Evolutionary conservation across 1,140 invertebrate genomes (phyloP).

Genomic region (Scylla paramamosain): DNA sequence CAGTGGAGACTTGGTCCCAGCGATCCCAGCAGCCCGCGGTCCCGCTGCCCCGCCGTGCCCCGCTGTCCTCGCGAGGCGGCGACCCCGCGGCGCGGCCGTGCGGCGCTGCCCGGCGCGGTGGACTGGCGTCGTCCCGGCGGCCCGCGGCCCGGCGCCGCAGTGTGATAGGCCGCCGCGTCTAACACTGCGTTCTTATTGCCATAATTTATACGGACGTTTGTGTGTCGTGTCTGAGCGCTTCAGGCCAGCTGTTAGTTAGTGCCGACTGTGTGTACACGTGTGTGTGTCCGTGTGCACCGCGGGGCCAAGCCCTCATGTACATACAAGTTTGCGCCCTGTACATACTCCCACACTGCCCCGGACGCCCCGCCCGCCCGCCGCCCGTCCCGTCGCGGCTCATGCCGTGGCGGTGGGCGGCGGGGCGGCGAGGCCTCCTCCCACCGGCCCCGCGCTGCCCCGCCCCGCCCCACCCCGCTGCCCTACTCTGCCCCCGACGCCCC

Average conservation of each 20-base stretch:
- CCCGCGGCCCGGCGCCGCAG: background rate
- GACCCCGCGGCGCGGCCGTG: background rate
- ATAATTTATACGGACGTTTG: conserved; percentile 71
- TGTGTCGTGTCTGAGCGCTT: conserved; percentile 56
- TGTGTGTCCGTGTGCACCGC: conserved; percentile 61
- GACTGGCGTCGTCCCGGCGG: background rate
- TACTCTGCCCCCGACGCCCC: background rate
- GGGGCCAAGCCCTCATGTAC: conserved; percentile 61
- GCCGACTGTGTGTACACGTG: conserved; percentile 49
- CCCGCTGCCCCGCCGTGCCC: background rate
- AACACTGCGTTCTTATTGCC: conserved; percentile 65
- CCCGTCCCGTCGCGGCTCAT: background rate
- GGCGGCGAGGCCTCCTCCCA: background rate
- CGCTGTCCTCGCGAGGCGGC: background rate
- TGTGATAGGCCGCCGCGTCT: conserved; percentile 59
- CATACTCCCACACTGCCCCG: conserved; percentile 52
- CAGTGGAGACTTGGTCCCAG: background rate
- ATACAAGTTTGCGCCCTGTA: conserved; percentile 71
- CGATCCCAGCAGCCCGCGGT: background rate
- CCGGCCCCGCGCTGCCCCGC: conserved; percentile 52
- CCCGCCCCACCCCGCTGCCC: conserved; percentile 43
- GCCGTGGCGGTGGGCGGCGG: background rate
- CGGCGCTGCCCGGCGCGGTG: background rate
- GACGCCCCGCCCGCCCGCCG: background rate
- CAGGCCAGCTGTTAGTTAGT: conserved; percentile 67